Evolutionary conservation across 2,113 vertebrate species (phyloP).

Genomic region (Hystrix brachyura): DNA sequence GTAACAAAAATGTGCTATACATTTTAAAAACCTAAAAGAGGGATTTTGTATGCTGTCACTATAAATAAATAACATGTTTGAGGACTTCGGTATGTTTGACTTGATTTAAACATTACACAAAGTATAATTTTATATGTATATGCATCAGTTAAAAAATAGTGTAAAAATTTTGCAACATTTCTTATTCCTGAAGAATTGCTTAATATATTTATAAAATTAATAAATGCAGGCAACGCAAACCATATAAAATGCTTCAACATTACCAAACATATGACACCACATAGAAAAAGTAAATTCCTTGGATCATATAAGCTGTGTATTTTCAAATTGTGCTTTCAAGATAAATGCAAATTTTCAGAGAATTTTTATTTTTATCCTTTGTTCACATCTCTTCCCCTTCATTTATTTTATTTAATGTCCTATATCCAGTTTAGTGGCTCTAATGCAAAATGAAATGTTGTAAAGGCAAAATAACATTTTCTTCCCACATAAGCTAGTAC

Average conservation of each 20-base stretch:
- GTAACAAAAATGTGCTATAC: not conserved
- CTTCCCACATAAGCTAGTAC: not conserved
- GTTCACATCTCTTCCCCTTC: not conserved
- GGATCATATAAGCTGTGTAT: not conserved
- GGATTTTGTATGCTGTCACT: not conserved
- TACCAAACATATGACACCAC: not conserved
- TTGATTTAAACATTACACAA: not conserved
- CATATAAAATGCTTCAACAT: not conserved
- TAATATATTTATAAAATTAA: not conserved
- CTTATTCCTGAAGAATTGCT: not conserved
- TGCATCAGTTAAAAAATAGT: not conserved
- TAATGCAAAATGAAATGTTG: not conserved
- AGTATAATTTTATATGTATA: not conserved
- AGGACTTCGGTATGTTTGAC: not conserved
- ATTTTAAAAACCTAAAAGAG: not conserved
- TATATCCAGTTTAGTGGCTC: not conserved
- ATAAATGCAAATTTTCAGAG: not conserved
- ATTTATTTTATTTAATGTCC: not conserved
- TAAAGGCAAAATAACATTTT: not conserved
- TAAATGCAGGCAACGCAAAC: not conserved
- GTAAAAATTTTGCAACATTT: not conserved
- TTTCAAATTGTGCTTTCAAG: not conserved
- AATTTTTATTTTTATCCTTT: not conserved
- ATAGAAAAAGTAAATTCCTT: not conserved
- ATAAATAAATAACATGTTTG: not conserved